Percentiles rank a stretch among this genome's conserved stretches.
Evolutionary conservation across 2,888 invertebrate species (phyloP).

Genomic region (Leptinotarsa juncta): DNA sequence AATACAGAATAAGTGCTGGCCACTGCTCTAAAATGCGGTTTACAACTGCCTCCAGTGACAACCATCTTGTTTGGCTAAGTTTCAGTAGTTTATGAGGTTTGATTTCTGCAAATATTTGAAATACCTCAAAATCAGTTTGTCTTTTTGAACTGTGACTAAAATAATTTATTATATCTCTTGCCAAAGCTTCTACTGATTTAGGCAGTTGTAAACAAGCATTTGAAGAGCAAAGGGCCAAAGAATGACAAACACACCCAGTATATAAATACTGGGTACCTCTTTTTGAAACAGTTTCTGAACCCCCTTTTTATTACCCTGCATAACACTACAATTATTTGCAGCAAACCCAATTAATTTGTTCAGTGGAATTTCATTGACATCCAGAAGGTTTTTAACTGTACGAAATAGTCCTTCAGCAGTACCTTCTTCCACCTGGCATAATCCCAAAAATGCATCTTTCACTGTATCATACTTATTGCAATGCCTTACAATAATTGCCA

Average conservation of each 20-base stretch:
- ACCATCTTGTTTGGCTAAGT: conserved; percentile 54
- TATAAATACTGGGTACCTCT: conserved; percentile 47
- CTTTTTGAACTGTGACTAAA: conserved; percentile 54
- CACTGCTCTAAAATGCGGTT: conserved; percentile 26
- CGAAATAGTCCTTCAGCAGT: conserved; percentile 18
- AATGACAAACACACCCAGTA: conserved; percentile 54
- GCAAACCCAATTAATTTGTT: conserved; percentile 51
- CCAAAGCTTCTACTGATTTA: conserved; percentile 46
- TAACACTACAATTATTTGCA: conserved; percentile 52
- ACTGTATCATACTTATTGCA: conserved; percentile 16
- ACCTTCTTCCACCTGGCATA: conserved; percentile 42
- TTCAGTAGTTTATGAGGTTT: conserved; percentile 53
- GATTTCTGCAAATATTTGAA: conserved; percentile 50
- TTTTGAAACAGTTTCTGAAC: conserved; percentile 44
- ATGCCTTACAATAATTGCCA: conserved; percentile 36
- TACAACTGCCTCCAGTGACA: conserved; percentile 44
- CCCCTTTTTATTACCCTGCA: conserved; percentile 51
- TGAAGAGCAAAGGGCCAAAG: conserved; percentile 50
- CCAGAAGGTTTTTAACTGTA: conserved; percentile 14
- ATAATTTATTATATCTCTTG: conserved; percentile 49
- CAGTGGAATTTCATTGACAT: conserved; percentile 16
- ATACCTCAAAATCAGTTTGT: conserved; percentile 48
- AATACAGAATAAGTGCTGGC: conserved; percentile 22
- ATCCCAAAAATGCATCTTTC: conserved; percentile 43
- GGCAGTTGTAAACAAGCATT: conserved; percentile 51